Evolutionary conservation across 2,797 vertebrate species (phyloP).

Genomic region (Rhinophrynus dorsalis): DNA sequence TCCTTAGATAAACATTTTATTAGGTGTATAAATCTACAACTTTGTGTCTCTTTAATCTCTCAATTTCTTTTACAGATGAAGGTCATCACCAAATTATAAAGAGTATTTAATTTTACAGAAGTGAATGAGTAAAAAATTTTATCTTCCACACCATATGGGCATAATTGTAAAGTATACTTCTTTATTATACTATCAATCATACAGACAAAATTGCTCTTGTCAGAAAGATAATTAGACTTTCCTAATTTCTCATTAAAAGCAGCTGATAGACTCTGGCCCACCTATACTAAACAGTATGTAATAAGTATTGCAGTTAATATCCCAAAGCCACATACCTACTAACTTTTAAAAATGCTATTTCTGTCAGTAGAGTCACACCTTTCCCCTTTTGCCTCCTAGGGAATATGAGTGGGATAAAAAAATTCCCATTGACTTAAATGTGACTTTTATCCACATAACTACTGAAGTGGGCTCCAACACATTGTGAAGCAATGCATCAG

Average conservation of each 20-base stretch:
- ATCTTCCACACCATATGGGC: neutral
- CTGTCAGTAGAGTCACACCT: too few species aligned
- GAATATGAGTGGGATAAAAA: too few species aligned
- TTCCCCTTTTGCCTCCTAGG: too few species aligned
- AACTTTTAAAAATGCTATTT: neutral
- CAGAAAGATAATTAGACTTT: conserved; percentile 58
- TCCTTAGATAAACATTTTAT: too few species aligned
- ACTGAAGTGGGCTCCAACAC: too few species aligned
- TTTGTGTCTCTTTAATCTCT: too few species aligned
- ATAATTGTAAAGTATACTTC: neutral
- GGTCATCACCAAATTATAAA: neutral
- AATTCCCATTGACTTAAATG: too few species aligned
- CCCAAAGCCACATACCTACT: neutral
- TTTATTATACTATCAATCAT: neutral
- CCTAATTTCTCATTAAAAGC: conserved; percentile 37
- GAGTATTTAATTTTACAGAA: neutral
- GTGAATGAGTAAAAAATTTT: neutral
- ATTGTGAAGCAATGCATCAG: too few species aligned
- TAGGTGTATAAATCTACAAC: too few species aligned
- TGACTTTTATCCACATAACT: too few species aligned
- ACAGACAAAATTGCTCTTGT: neutral
- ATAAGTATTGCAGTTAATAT: neutral
- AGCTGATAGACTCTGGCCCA: conserved; percentile 36
- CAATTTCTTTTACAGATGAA: neutral
- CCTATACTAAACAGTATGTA: neutral